These are phyloP conservation scores for Brachionus plicatilis DNA, from an alignment of 1,140 invertebrate genomes.

Conservation along the genomic window DNA sequence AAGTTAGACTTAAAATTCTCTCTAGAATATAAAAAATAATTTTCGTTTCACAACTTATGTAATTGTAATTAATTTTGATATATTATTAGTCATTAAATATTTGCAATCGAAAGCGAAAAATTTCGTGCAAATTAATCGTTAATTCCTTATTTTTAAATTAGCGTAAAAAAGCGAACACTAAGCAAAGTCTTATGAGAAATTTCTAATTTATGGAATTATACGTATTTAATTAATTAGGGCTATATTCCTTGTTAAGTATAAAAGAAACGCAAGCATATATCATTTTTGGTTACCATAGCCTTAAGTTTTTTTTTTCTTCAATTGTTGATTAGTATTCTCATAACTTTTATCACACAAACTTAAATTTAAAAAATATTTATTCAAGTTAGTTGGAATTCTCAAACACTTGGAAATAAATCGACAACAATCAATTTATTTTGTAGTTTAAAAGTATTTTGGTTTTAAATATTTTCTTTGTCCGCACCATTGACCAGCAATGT, in stretches of 20 bases:
- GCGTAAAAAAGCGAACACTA: neutral
- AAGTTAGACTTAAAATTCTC: neutral
- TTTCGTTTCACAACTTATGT: neutral
- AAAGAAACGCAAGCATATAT: neutral
- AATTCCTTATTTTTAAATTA: neutral
- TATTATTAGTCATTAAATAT: neutral
- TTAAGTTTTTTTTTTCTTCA: neutral
- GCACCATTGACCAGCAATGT: neutral
- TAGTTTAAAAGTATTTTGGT: neutral
- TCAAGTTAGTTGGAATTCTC: neutral
- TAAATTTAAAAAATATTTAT: neutral
- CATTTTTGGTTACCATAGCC: constrained; percentile 4
- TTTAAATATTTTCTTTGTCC: neutral
- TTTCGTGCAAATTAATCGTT: constrained; percentile 34
- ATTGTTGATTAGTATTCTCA: constrained; percentile 14
- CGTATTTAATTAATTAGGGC: neutral
- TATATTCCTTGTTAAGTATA: neutral
- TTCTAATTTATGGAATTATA: neutral
- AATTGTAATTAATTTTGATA: neutral
- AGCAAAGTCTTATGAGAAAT: neutral
- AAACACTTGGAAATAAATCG: neutral
- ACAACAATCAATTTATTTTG: neutral
- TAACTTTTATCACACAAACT: neutral
- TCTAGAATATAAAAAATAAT: neutral
- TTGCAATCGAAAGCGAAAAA: constrained; percentile 15